Conservation (phyloP, 2,797 vertebrate genomes). For the Cuculus canorus region DNA sequence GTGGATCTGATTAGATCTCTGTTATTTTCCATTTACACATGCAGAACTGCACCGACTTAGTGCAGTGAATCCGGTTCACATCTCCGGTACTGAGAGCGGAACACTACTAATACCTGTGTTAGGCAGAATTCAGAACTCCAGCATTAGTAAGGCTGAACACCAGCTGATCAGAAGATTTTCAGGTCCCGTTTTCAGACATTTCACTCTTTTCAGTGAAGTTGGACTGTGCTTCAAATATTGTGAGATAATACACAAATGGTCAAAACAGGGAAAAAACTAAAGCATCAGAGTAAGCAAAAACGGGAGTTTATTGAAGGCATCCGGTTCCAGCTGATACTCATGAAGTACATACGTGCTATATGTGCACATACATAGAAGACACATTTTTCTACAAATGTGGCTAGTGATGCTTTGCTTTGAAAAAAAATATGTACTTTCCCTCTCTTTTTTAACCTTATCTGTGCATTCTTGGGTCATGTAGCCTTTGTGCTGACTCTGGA, state of each 20-base stretch:
- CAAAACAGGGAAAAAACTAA: neutral
- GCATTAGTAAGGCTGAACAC: neutral
- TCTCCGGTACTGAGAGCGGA: neutral
- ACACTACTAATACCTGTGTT: neutral
- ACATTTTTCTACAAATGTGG: neutral
- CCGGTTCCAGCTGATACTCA: neutral
- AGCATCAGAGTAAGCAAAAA: neutral
- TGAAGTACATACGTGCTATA: neutral
- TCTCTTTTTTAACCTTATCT: slow-evolving; percentile 76
- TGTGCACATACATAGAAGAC: neutral
- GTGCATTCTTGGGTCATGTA: slow-evolving; percentile 75
- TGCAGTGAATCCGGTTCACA: neutral
- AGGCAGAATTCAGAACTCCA: neutral
- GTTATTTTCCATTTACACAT: neutral
- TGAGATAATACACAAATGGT: neutral
- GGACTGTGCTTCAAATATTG: neutral
- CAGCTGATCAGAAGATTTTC: neutral
- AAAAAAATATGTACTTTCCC: slow-evolving; percentile 46
- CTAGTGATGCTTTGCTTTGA: neutral
- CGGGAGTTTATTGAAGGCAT: neutral
- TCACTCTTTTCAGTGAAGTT: neutral
- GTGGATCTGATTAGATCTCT: neutral
- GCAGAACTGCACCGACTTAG: neutral
- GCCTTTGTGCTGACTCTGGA: slow-evolving; percentile 81
- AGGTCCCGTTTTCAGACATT: neutral